phyloP scores from a whole-genome alignment of 2,797 vertebrate species.

The Scomberomorus guttatus region DNA sequence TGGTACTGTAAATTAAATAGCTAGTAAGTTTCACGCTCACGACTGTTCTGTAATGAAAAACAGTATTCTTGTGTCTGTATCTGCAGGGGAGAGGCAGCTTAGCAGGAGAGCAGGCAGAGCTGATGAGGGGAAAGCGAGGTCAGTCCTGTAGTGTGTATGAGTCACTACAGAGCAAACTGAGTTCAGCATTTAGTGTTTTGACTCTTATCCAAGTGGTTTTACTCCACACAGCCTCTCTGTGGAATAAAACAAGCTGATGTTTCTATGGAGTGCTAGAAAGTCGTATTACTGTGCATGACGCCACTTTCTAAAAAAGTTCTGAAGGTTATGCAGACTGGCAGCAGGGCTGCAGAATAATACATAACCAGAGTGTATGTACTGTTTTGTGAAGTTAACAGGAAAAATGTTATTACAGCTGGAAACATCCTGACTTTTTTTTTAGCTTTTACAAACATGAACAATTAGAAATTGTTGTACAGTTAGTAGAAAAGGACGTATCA shows the following conservation, averaged over 20 bases:
- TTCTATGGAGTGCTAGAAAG: background rate
- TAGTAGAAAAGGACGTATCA: background rate
- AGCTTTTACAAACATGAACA: background rate
- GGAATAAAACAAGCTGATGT: background rate
- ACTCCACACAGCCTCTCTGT: background rate
- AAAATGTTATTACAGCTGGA: too few species aligned
- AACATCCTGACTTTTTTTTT: background rate
- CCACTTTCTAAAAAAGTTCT: background rate
- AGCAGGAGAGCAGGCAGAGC: background rate
- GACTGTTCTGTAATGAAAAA: background rate
- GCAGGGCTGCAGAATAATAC: background rate
- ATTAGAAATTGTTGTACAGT: background rate
- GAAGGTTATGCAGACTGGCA: too few species aligned
- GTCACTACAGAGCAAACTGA: constrained; percentile 19
- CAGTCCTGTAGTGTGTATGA: constrained; percentile 21
- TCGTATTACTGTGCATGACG: background rate
- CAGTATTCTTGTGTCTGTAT: background rate
- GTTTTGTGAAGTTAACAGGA: background rate
- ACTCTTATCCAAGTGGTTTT: constrained; percentile 4
- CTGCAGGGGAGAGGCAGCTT: constrained; percentile 8
- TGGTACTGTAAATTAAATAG: background rate
- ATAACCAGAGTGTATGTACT: background rate
- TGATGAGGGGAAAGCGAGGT: background rate
- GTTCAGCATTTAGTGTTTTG: constrained; percentile 1
- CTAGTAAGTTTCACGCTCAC: background rate